Evolutionary conservation across 2,113 vertebrate genomes (phyloP).

Genomic region (Pedionomus torquatus): DNA sequence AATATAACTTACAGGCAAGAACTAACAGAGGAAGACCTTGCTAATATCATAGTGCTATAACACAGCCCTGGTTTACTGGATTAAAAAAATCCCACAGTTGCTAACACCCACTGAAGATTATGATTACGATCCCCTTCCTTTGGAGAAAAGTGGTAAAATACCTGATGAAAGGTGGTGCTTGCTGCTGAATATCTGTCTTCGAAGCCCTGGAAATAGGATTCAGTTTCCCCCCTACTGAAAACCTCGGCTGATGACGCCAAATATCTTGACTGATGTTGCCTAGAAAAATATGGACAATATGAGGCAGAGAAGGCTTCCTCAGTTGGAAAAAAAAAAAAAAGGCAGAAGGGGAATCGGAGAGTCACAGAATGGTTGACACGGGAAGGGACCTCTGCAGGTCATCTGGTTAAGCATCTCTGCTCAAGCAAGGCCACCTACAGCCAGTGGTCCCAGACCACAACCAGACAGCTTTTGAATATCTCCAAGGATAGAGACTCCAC

Average conservation of each 20-base stretch:
- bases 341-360: background rate
- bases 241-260: background rate
- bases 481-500: background rate
- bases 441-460: background rate
- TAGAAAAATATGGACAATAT: background rate
- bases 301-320: background rate
- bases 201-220: background rate
- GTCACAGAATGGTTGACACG: background rate
- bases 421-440: background rate
- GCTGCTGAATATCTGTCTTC: background rate
- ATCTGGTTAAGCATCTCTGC: background rate
- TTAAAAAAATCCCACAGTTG: background rate
- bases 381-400: background rate
- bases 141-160: background rate
- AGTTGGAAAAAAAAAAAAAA: background rate
- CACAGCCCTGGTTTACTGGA: background rate
- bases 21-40: background rate
- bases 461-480: background rate
- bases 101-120: background rate
- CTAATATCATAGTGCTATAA: background rate
- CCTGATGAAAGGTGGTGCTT: background rate
- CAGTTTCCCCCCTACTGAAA: background rate
- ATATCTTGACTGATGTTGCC: background rate
- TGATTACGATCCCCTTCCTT: background rate
- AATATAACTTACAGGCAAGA: background rate